Evolutionary conservation across 2,797 vertebrate species (phyloP).

Genomic region (Syngnathus rostellatus): DNA sequence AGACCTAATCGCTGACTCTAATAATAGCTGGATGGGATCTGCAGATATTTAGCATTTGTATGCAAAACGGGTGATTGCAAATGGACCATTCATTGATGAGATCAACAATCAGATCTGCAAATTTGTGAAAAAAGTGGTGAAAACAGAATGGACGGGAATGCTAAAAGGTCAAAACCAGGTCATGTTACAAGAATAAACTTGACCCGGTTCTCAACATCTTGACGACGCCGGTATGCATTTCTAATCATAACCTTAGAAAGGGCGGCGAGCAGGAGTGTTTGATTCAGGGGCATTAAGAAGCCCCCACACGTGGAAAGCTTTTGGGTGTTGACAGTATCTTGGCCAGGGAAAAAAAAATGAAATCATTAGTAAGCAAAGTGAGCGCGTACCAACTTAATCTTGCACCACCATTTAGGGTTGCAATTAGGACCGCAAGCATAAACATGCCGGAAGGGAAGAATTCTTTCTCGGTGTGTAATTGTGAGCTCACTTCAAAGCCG

Average conservation of each 20-base stretch:
- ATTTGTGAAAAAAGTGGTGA: too few relatives aligned
- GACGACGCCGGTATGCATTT: not conserved
- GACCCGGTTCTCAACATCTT: not conserved
- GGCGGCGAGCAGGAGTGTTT: not conserved
- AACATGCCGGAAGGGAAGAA: constrained; percentile 28
- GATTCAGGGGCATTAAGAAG: not conserved
- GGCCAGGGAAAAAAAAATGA: not conserved
- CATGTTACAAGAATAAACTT: not conserved
- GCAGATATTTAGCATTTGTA: too few relatives aligned
- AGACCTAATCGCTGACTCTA: too few relatives aligned
- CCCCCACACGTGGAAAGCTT: not conserved
- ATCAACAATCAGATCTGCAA: too few relatives aligned
- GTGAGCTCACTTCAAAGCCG: constrained; percentile 14
- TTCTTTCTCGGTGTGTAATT: constrained; percentile 14
- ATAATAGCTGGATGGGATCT: too few relatives aligned
- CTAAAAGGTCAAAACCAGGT: not conserved
- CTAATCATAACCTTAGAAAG: not conserved
- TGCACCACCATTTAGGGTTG: not conserved
- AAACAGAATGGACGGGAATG: too few relatives aligned
- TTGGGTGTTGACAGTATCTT: not conserved
- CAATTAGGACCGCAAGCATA: constrained; percentile 13
- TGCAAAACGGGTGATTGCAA: too few relatives aligned
- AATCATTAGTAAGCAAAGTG: constrained; percentile 16
- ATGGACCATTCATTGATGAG: too few relatives aligned
- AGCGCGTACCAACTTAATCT: constrained; percentile 20